A percentile compares a stretch with the other conserved stretches of the same genome.
phyloP scores from a whole-genome alignment of 1,140 invertebrate species.

The Octopus sinensis region DNA sequence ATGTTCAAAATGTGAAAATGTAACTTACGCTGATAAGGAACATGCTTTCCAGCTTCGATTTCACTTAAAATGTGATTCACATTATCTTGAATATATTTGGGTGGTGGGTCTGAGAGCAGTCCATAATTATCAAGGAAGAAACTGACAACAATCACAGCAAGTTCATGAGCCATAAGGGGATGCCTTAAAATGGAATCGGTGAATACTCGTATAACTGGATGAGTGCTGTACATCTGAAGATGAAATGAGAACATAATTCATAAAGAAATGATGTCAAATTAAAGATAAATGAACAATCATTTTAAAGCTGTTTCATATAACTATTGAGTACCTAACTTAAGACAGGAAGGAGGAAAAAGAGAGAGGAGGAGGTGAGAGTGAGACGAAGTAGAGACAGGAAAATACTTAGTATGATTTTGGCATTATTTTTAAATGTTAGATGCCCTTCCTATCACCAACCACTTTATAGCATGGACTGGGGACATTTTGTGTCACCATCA shows the following conservation, averaged over 20 bases:
- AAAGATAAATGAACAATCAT: too few species aligned
- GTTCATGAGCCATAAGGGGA: constrained; percentile 40
- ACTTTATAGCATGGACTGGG: too few species aligned
- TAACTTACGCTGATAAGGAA: constrained; percentile 35
- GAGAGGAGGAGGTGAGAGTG: too few species aligned
- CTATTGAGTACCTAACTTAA: too few species aligned
- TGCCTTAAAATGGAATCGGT: constrained; percentile 43
- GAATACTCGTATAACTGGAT: constrained; percentile 31
- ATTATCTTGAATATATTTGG: constrained; percentile 44
- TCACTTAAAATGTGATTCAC: constrained; percentile 41
- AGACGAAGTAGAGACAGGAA: too few species aligned
- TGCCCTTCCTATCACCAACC: too few species aligned
- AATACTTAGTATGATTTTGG: too few species aligned
- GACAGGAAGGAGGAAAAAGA: too few species aligned
- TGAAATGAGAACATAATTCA: not conserved
- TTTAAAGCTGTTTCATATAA: too few species aligned
- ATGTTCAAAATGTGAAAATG: constrained; percentile 1
- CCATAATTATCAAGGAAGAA: constrained; percentile 51
- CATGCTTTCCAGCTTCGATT: constrained; percentile 35
- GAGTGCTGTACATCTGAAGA: not conserved
- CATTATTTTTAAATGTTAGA: too few species aligned
- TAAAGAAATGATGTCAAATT: not conserved
- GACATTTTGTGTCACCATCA: too few species aligned
- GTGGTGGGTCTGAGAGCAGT: constrained; percentile 41
- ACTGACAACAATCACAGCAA: constrained; percentile 43